These are phyloP conservation scores for Budorcas taxicolor DNA, from an alignment of 2,113 vertebrate species.

Conservation along the genomic window DNA sequence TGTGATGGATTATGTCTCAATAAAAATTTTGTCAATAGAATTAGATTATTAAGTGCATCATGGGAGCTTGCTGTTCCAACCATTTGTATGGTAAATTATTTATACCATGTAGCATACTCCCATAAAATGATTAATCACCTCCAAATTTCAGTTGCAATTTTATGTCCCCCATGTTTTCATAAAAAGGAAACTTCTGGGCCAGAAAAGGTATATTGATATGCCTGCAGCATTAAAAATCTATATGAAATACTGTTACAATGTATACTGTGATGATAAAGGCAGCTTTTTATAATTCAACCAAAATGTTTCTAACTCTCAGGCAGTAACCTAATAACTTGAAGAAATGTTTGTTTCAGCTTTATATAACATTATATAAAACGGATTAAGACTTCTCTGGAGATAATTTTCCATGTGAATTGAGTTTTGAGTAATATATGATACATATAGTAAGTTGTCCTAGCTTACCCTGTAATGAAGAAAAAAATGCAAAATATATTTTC, in stretches of 20 bases:
- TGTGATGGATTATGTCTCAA: not conserved
- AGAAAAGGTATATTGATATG: not conserved
- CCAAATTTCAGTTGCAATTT: not conserved
- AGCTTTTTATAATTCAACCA: not conserved
- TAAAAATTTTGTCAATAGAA: not conserved
- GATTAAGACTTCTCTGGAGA: not conserved
- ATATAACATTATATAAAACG: not conserved
- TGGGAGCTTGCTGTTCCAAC: not conserved
- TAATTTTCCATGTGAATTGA: not conserved
- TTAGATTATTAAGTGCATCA: not conserved
- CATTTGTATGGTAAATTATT: not conserved
- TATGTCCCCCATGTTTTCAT: not conserved
- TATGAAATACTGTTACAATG: not conserved
- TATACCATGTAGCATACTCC: not conserved
- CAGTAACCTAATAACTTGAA: not conserved
- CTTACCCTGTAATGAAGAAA: not conserved
- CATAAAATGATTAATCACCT: not conserved
- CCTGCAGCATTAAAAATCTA: not conserved
- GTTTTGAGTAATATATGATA: not conserved
- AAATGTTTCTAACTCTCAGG: not conserved
- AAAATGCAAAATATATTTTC: not conserved
- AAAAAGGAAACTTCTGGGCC: not conserved
- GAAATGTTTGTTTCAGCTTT: constrained; percentile 14
- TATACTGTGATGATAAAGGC: not conserved
- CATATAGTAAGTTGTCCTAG: not conserved